Evolutionary conservation across 2,888 invertebrate species (phyloP), one percentile per base, ranked within the genome.

Genomic region (Apotomis capreana): DNA sequence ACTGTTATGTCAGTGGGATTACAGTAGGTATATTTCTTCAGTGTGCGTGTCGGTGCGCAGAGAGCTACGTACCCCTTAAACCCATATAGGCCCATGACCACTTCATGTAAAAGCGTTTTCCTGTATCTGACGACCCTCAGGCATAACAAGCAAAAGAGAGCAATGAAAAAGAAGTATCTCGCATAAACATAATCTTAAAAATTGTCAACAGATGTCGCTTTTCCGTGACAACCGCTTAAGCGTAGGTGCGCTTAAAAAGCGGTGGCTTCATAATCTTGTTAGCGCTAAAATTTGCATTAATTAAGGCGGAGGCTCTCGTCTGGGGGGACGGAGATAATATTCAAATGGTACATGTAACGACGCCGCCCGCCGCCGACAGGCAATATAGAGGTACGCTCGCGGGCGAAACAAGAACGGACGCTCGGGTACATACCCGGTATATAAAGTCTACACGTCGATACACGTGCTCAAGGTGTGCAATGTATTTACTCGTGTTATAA

Each of bases 321-420:
- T 77, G 74, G 77, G 70, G 70, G 70, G 63, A 61, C 68, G 77
- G 59, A 91, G 92, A 92, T 93, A 93, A 92, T 93, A 93, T 93
- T 93, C 93, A 93, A 93, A 93, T 93, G 93, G 93, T 92, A 93
- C 92, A 93, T 92, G 92, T 92, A 93, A 93, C 92, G 91, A 87
- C 83, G 88, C 87, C 88, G 86, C 87, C 78, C 86, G 84, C 84
- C 91, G 87, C 91, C 91, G 89, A 89, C 92, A 88, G 89, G 87
- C 92, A 91, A 92, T 92, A 91, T 92, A 91, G 87, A 84, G 79
- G 88, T 86, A 89, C 84, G 74, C 68, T 79, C 76, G 76, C 0
- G 4, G 40, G 40, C 40, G 6, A 40, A 40, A 40, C 5, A 5
- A 51, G 63, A 76, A 3, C 86, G 86, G 79, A 4, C 52, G 12